Evolutionary conservation across 2,113 vertebrate species (phyloP).

Genomic region (Meriones unguiculatus): DNA sequence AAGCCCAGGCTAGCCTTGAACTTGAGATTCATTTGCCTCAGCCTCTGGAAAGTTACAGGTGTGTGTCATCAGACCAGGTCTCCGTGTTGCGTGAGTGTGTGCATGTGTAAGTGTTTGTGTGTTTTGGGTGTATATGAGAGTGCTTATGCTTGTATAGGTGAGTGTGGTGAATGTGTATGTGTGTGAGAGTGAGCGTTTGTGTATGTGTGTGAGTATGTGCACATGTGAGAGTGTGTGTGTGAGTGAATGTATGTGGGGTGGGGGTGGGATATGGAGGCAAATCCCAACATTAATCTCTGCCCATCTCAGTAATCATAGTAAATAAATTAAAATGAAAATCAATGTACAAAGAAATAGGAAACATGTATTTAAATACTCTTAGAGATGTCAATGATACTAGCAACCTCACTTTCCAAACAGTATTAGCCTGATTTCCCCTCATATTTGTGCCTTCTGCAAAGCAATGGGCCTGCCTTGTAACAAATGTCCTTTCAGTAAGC

Average conservation of each 20-base stretch:
- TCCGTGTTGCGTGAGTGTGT: not conserved
- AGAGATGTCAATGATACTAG: not conserved
- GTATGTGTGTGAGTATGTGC: not conserved
- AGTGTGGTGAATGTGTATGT: too few relatives aligned
- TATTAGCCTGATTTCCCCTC: not conserved
- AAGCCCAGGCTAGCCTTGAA: not conserved
- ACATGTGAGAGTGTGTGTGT: not conserved
- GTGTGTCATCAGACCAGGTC: not conserved
- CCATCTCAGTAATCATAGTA: not conserved
- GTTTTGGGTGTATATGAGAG: too few relatives aligned
- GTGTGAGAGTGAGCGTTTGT: too few relatives aligned
- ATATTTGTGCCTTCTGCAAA: not conserved
- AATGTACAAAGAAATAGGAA: not conserved
- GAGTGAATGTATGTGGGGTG: too few relatives aligned
- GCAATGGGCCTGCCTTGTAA: not conserved
- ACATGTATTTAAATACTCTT: not conserved
- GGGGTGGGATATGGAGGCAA: not conserved
- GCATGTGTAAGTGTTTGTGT: too few relatives aligned
- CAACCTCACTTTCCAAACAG: not conserved
- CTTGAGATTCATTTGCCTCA: not conserved
- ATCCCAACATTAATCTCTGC: not conserved
- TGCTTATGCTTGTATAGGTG: too few relatives aligned
- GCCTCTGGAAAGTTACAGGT: not conserved
- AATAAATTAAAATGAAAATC: constrained; percentile 9
- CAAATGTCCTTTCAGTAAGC: not conserved